Evolutionary conservation across 2,888 invertebrate species (phyloP).

Genomic region (Xestia rhomboidea): DNA sequence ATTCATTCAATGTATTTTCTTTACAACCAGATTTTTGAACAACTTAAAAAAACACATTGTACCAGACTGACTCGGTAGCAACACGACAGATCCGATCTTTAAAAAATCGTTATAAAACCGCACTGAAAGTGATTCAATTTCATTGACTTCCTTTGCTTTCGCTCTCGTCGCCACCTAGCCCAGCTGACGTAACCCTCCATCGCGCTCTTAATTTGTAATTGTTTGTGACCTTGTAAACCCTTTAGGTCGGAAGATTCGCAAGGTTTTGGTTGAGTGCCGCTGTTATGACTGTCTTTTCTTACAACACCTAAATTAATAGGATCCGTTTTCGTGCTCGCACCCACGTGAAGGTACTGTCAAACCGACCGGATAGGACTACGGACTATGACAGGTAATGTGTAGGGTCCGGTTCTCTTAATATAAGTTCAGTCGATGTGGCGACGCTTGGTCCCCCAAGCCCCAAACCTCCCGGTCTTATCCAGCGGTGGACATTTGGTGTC

Average conservation of each 20-base stretch:
- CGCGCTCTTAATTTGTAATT: slow-evolving; percentile 27
- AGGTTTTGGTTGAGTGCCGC: background rate
- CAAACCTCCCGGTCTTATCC: too few relatives aligned
- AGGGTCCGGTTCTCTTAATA: background rate
- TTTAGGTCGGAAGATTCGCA: background rate
- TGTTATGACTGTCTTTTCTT: background rate
- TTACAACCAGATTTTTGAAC: background rate
- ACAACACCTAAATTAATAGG: background rate
- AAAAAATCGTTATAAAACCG: background rate
- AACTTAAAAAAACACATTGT: background rate
- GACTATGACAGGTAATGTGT: background rate
- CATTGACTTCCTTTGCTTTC: slow-evolving; percentile 13
- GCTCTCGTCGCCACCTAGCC: background rate
- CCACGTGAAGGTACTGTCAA: background rate
- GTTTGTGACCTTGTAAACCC: slow-evolving; percentile 29
- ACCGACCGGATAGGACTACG: background rate
- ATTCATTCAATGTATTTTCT: background rate
- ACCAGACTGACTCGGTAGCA: background rate
- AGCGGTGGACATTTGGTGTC: background rate
- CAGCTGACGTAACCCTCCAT: slow-evolving; percentile 28
- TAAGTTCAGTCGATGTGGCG: background rate
- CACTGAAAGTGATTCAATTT: slow-evolving; percentile 11
- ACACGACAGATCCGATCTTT: background rate
- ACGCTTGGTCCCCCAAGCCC: too few relatives aligned
- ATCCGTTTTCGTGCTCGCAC: background rate